These are phyloP conservation scores for Agonopterix alstromeriana DNA, from an alignment of 2,888 invertebrate genomes.

Conservation along the genomic window DNA sequence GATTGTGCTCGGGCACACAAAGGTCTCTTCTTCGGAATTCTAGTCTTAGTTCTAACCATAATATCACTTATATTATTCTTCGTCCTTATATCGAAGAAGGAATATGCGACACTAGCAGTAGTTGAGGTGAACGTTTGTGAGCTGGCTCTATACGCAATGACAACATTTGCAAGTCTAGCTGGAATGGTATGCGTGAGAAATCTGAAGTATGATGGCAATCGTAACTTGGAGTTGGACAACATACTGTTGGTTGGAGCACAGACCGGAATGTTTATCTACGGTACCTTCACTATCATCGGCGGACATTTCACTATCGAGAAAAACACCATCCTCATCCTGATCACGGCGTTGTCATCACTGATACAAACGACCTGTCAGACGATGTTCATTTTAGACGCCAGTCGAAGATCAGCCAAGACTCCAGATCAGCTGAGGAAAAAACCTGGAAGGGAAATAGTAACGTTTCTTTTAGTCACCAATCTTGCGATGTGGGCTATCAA, in stretches of 20 bases:
- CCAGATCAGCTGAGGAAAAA: constrained; percentile 90
- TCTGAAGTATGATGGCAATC: constrained; percentile 88
- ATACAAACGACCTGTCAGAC: constrained; percentile 94
- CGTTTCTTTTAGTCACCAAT: constrained; percentile 92
- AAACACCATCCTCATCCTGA: constrained; percentile 87
- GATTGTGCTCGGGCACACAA: constrained; percentile 96
- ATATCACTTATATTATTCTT: constrained; percentile 95
- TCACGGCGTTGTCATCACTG: constrained; percentile 90
- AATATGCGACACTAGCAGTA: constrained; percentile 88
- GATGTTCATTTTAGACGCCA: constrained; percentile 93
- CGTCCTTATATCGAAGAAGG: constrained; percentile 88
- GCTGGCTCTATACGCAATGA: constrained; percentile 88
- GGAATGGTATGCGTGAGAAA: constrained; percentile 93
- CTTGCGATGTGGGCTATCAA: constrained; percentile 97
- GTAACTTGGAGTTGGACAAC: constrained; percentile 91
- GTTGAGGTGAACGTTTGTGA: constrained; percentile 94
- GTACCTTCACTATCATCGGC: constrained; percentile 95
- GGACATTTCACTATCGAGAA: constrained; percentile 91
- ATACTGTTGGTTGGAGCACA: constrained; percentile 94
- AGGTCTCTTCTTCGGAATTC: constrained; percentile 92
- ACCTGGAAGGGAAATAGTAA: constrained; percentile 95
- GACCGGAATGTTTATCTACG: constrained; percentile 95
- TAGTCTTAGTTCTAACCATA: constrained; percentile 91
- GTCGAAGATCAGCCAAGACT: constrained; percentile 88
- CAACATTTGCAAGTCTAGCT: constrained; percentile 89